Evolutionary conservation across 2,888 invertebrate genomes (phyloP), one percentile per base, ranked within the genome.

Genomic region (Diarsia brunnea): DNA sequence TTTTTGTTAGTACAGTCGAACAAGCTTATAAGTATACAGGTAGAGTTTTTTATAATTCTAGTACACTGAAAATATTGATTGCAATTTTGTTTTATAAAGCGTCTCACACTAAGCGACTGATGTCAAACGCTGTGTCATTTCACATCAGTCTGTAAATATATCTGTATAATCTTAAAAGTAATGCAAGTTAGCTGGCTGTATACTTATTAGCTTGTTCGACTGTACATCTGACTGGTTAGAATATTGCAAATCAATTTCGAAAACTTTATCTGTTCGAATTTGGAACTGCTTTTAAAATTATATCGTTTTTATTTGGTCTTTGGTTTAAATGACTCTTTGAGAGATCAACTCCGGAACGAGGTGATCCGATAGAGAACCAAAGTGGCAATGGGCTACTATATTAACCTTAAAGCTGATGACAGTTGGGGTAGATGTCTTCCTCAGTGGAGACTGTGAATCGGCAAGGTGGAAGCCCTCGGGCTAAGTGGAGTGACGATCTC

Each of bases 191-290:
- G n/a, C n/a, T n/a, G n/a, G n/a, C n/a, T n/a, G n/a, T n/a, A n/a
- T n/a, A n/a, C n/a, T n/a, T n/a, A n/a, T n/a, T n/a, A n/a, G n/a
- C n/a, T n/a, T n/a, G n/a, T n/a, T n/a, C n/a, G n/a, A n/a, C n/a
- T n/a, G n/a, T n/a, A n/a, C 45, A n/a, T 43, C 3, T n/a, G n/a
- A 8, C 8, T 53, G 14, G 14, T 19, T 61, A 43, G 1, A 51
- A 61, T 63, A 11, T 55, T 49, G 38, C 4, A 38, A 38, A 2
- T 27, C 19, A 10, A 70, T 69, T 78, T 78, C 5, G 67, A n/a
- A 19, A 14, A n/a, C 19, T 7, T 12, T 38, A 14, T 43, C 11
- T 49, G 24, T n/a, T 43, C 11, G n/a, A 63, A 63, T 63, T 63
- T 63, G 8, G 63, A 43, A 63, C n/a, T 0, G 43, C 38, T n/a